A percentile compares a stretch with the other conserved stretches of the same genome.
Evolutionary conservation across 2,888 invertebrate species (phyloP).

Genomic region (Hydriomena furcata): DNA sequence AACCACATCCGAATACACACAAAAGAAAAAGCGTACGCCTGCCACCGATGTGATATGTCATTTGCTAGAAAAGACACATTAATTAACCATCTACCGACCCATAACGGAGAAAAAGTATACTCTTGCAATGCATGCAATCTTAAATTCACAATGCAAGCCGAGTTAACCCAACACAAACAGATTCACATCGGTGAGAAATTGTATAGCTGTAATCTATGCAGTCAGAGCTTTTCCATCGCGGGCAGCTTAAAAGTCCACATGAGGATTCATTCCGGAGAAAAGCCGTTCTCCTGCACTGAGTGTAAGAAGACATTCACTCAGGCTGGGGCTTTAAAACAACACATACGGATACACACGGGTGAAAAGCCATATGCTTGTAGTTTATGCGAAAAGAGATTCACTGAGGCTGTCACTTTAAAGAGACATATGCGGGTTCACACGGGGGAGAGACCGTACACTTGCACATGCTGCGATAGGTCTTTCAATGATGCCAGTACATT

Average conservation of each 20-base stretch:
- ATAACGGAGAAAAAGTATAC: neutral
- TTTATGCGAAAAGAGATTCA: neutral
- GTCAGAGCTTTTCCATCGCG: constrained; percentile 3
- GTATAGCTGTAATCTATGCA: neutral
- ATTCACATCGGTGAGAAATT: constrained; percentile 1
- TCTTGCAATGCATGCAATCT: neutral
- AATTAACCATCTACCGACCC: constrained; percentile 3
- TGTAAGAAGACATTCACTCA: constrained; percentile 8
- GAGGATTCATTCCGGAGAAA: constrained; percentile 7
- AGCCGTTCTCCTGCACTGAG: constrained; percentile 3
- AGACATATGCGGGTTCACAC: constrained; percentile 2
- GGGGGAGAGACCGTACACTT: neutral
- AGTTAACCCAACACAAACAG: neutral
- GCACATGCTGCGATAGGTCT: neutral
- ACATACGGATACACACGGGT: constrained; percentile 9
- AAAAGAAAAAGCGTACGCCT: neutral
- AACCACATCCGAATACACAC: constrained; percentile 7
- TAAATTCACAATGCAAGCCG: neutral
- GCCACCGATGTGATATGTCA: constrained; percentile 8
- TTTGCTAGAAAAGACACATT: constrained; percentile 5
- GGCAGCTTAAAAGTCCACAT: constrained; percentile 10
- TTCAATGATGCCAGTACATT: constrained; percentile 7
- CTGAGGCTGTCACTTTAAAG: constrained; percentile 2
- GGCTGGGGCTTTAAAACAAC: constrained; percentile 15
- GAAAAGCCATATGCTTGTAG: neutral